Evolutionary conservation across 2,113 vertebrate genomes (phyloP).

Genomic region (Cyanocitta stelleri): DNA sequence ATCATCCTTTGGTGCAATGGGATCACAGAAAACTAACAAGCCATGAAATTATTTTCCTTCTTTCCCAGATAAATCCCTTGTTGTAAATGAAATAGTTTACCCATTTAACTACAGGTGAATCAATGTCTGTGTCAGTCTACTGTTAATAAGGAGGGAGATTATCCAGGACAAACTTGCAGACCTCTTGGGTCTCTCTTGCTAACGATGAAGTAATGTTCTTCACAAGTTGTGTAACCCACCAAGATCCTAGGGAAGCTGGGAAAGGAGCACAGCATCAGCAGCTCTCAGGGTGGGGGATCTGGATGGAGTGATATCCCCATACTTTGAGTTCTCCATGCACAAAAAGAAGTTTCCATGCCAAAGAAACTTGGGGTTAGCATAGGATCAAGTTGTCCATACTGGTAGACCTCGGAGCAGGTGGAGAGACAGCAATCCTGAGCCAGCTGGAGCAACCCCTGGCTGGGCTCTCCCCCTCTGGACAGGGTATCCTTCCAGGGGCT

Average conservation of each 20-base stretch:
- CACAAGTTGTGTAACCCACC: neutral
- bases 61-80: neutral
- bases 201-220: neutral
- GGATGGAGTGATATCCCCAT: neutral
- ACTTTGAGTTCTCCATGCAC: neutral
- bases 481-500: neutral
- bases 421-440: neutral
- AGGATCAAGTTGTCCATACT: neutral
- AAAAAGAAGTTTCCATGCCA: neutral
- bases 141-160: neutral
- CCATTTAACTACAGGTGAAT: neutral
- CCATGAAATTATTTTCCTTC: constrained; percentile 24
- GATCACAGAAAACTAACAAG: neutral
- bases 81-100: neutral
- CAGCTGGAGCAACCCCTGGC: neutral
- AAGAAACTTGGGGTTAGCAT: neutral
- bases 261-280: neutral
- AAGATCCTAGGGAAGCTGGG: neutral
- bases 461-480: neutral
- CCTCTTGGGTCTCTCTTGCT: neutral
- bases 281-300: neutral
- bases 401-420: neutral
- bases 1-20: neutral
- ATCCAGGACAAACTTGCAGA: neutral
- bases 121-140: neutral